Evolutionary conservation across 2,888 invertebrate genomes (phyloP), one percentile per base, ranked within the genome.

Genomic region (Pedicia rivosa): DNA sequence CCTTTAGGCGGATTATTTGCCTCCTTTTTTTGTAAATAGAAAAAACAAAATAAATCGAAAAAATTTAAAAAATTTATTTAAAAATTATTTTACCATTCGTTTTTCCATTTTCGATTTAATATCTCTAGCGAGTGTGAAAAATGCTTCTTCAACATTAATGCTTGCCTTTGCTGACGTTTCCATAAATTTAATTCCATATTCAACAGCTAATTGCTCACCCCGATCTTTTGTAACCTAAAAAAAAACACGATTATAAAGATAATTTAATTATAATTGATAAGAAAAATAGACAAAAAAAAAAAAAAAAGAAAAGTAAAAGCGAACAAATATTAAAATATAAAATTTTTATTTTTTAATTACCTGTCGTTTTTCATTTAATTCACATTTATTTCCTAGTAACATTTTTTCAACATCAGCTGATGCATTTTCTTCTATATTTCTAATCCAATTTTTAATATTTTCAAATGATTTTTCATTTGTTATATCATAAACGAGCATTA

Each of bases 391-490:
- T 44, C 92, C 95, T 55, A 98, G 70, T 47, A 98, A 75, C 97
- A 98, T 98, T 66, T 94, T 92, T 60, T 97, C 97, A 20, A 98
- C 98, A 66, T 98, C 97, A 13, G 91, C 86, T 34, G 92, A 91
- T 12, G 97, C 97, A 70, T 97, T 94, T 65, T 97, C 95, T 61
- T 97, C 95, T 55, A 97, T 97, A 65, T 97, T 97, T 53, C 95
- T 71, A 48, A 98, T 91, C 97, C 97, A 98, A 61, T 97, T 97
- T 59, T 94, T 90, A 40, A 98, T 97, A 59, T 97, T 97, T 63
- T 97, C 91, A 66, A 98, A 97, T 50, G 92, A 94, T 65, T 95
- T 95, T 57, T 94, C 95, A 66, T 94, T 95, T 50, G 97, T 97
- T 48, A 98, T 95, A 64, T 98, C 98, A 63, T 98, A 98, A 26